Conservation (phyloP, 1,140 invertebrate genomes). For the Daktulosphaira vitifoliae region DNA sequence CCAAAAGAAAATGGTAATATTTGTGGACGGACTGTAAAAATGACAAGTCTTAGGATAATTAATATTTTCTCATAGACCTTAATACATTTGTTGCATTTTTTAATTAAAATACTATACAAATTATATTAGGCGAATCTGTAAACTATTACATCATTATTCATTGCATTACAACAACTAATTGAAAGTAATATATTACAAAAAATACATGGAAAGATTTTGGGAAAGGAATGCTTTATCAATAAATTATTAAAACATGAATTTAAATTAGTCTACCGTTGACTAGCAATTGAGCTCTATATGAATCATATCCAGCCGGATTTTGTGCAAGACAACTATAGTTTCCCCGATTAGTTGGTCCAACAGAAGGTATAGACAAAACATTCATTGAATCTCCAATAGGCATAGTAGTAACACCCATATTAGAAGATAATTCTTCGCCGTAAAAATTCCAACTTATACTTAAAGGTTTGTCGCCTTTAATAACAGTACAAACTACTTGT, state of each 20-base stretch:
- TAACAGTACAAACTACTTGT: slow-evolving; percentile 59
- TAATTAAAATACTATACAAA: too few relatives aligned
- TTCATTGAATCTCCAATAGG: slow-evolving; percentile 48
- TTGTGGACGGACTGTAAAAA: slow-evolving; percentile 52
- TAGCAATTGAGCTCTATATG: slow-evolving; percentile 46
- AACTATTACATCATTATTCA: too few relatives aligned
- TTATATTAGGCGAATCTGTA: too few relatives aligned
- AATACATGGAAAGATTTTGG: neutral
- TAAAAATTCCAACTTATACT: slow-evolving; percentile 52
- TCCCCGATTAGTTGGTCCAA: slow-evolving; percentile 57
- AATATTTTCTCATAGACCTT: slow-evolving; percentile 1
- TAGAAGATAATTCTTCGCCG: slow-evolving; percentile 31
- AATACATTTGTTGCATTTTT: neutral
- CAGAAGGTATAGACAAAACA: slow-evolving; percentile 44
- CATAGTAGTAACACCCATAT: slow-evolving; percentile 37
- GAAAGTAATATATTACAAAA: too few relatives aligned
- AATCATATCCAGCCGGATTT: slow-evolving; percentile 45
- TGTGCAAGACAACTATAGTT: slow-evolving; percentile 68
- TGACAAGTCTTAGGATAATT: neutral
- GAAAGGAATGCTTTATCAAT: neutral
- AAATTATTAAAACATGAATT: neutral
- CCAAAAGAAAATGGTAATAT: slow-evolving; percentile 54
- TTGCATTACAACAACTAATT: too few relatives aligned
- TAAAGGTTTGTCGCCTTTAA: slow-evolving; percentile 59
- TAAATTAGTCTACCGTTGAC: slow-evolving; percentile 34